Base-by-base conservation (phyloP, 2,113 vertebrate species). In the Oxyura jamaicensis region DNA sequence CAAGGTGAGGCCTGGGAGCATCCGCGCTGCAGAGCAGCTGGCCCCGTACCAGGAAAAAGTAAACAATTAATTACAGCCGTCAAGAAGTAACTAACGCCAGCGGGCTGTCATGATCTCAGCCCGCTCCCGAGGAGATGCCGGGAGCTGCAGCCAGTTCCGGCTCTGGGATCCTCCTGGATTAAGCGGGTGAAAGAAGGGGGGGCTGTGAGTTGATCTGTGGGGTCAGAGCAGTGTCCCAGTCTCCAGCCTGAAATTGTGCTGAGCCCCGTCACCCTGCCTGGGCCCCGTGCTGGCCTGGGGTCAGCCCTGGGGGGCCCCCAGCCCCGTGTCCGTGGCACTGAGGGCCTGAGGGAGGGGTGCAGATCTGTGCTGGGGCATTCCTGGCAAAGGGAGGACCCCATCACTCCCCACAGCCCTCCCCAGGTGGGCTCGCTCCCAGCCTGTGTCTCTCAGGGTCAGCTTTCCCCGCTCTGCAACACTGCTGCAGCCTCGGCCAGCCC, bases 11-110 rank as follows among this genome's bases (percentile, higher is more conserved):
- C 41, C 0, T 2, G 88, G 78, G 93, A 88, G 88, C 26, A 41
- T 59, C 74, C 0, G 7, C 23, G 55, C 95, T 75, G 93, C 58
- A 31, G 93, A 94, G 90, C 83, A 72, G 81, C 93, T 96, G 96
- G 96, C 95, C 77, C 79, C 22, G 3, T 55, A 94, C 95, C 96
- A 91, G 88, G 94, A 90, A 84, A 95, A 91, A 96, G 95, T 93
- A 77, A 94, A 95, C 88, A 88, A 92, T 94, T 96, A 95, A 96
- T 96, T 95, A 94, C 75, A 86, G 95, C 96, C 42, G 71, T 93
- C 94, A 94, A 87, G 86, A 91, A 87, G 93, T 95, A 94, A 93
- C 69, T 46, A 87, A 88, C 35, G 95, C 93, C 91, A 68, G 95
- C 60, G 67, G 85, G 88, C 86, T 95, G 93, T 94, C 94, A 80